Base-by-base conservation (phyloP, 2,888 invertebrate genomes). In the Autographa pulchrina region DNA sequence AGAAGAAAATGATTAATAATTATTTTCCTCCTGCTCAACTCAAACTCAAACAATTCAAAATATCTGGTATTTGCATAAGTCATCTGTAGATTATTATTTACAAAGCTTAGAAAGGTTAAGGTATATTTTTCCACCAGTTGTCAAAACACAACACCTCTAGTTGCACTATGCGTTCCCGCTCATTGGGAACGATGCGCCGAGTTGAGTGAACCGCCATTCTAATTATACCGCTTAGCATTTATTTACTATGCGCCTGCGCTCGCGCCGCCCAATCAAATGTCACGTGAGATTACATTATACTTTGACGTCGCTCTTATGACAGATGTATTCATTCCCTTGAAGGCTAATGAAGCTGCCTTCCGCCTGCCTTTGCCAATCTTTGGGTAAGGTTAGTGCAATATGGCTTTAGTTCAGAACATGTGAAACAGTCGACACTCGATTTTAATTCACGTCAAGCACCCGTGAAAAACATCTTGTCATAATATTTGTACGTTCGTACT, bases 131-230 rank as follows among this genome's bases (percentile, higher is more conserved):
- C 58, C 41, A 58, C 48, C n/a, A 25, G 13, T 52, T 58, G 60
- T 75, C 63, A 68, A 63, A 63, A 13, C 25, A 13, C 0, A 43
- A 25, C 35, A 72, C n/a, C 64, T 41, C 38, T 65, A 65, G 70
- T 65, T 65, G 56, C 68, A 65, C 65, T 70, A 66, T 71, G 31
- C 62, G 38, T 48, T 62, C 64, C 58, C 54, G 70, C 81, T 74
- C 67, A 82, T 78, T 74, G 81, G 73, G 77, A 75, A 75, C 70
- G 68, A 79, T 70, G 85, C 84, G 82, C 66, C 68, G 85, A 77
- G 91, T 90, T 91, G 86, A 90, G 77, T 91, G 91, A 91, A 90
- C 91, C 82, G 85, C 75, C 54, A 67, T 74, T 88, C 91, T 91
- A 91, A 88, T 87, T 88, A 83, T 91, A 91, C 83, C 81, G 72